Evolutionary conservation across 2,888 invertebrate species (phyloP), one percentile per base, ranked within the genome.

Genomic region (Melanophora roralis): DNA sequence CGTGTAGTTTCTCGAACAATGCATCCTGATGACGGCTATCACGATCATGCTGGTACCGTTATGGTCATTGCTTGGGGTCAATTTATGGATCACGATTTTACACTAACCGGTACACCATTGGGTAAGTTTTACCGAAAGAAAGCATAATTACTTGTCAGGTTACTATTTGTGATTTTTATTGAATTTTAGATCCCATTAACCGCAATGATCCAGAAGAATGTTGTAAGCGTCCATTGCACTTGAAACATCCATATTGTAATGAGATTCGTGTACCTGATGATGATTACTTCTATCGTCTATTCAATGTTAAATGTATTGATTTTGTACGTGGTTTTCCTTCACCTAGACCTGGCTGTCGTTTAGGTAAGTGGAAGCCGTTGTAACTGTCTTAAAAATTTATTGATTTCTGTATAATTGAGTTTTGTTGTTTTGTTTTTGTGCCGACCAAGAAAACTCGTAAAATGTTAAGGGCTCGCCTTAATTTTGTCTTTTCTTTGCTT

Each of bases 71-170:
- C 97, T 72, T 97, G 97, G 97, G 97, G 97, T 84, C 97, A 97
- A 90, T 97, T 97, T 90, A 96, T 97, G 94, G 97, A 97, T 90
- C 97, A 97, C 91, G 97, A 97, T 89, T 96, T 95, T 85, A 97
- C 97, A 5, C 92, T 97, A 43, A 96, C 96, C 71, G 97, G 93
- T 83, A 97, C 96, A 27, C 96, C 97, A 49, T 91, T 97, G 82
- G 96, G 96, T 96, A 91, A 90, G 91, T 59, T 7, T 34, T 32
- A n/a, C 1, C 4, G 7, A 27, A 21, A n/a, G 27, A 19, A 45
- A 27, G 3, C 19, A 6, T 0, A 12, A n/a, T 11, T 16, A 49
- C 21, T 57, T 2, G 6, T 45, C 23, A 12, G 21, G 1, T n/a
- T 43, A n/a, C n/a, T n/a, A n/a, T 43, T 40, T 27, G 27, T 6